Evolutionary conservation across 2,888 invertebrate genomes (phyloP), one percentile per base, ranked within the genome.

Genomic region (Acleris holmiana): DNA sequence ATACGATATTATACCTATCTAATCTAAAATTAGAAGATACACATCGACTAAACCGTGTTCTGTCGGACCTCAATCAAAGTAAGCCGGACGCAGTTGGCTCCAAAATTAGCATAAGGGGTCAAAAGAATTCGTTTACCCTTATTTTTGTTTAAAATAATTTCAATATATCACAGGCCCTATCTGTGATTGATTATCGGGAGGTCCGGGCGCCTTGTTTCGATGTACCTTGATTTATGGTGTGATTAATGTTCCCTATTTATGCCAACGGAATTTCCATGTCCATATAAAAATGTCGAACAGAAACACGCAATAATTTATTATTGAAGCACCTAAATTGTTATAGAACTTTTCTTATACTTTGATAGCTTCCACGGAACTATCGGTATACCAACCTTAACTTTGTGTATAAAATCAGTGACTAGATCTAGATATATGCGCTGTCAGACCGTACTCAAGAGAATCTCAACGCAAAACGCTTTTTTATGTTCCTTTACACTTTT

Each of bases 381-480:
- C 60, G 55, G 44, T 4, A 18, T n/a, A 19, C 15, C 44, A 21
- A 54, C 35, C 23, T 44, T 54, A 35, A 50, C 17, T 54, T 58
- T 64, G 72, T 74, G 73, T 73, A 76, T 74, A 77, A 78, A 80
- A 78, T 80, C 80, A 77, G 78, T 75, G 79, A 78, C 77, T 77
- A 76, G 76, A 79, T 78, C n/a, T n/a, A 74, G 76, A 74, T 71
- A 74, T 72, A 68, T 61, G 75, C 76, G 72, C 80, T 82, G 87
- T 87, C 88, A 84, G 75, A 87, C 87, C 88, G 86, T 82, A 73
- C 83, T 88, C 88, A 85, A 75, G 71, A 72, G 76, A 75, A 76
- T 71, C 77, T 78, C 77, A 76, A 79, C 77, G 79, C 72, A 72
- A 73, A 74, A 68, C 49, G 59, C 79, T 76, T 77, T 76, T 77